Evolutionary conservation across 2,113 vertebrate species (phyloP), one percentile per base, ranked within the genome.

Genomic region (Coreoperca whiteheadi): DNA sequence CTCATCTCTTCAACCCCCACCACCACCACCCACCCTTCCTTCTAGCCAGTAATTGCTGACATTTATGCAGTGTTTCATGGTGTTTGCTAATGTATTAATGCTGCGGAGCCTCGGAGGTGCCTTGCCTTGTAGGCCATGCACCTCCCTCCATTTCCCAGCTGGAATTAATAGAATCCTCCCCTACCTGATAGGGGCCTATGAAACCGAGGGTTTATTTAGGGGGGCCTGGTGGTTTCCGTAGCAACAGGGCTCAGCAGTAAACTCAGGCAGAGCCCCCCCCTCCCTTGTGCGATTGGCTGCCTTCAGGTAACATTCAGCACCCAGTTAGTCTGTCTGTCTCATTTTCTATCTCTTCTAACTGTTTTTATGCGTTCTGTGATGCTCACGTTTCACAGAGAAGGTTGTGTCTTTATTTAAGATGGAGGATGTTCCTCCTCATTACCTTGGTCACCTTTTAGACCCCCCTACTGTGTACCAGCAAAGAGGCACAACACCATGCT

Each of bases 1-100:
- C 96, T 37, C 80, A 82, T 80, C 85, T 75, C 50, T 61, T 51
- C 83, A 54, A 23, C 77, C 81, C 43, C 48, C 64, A 32, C 77
- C 64, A 32, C 77, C 79, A 71, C 46, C 65, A 0, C 76, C 77
- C 67, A 51, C 32, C 77, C 81, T 92, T 96, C 96, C 95, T 96
- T 96, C 81, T 60, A 63, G 96, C 95, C 96, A 95, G 97, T 99
- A 99, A 99, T 99, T 98, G 97, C 98, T 99, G 98, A 99, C 98
- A 99, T 99, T 99, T 99, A 98, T 99, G 97, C 97, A 99, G 98
- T 99, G 98, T 99, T 99, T 99, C 98, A 98, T 97, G 98, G 96
- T 99, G 98, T 99, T 99, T 99, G 98, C 98, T 99, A 99, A 99
- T 99, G 98, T 99, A 99, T 99, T 99, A 99, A 98, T 97, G 97